Evolutionary conservation across 2,888 invertebrate species (phyloP).

Genomic region (Adelphocoris suturalis): DNA sequence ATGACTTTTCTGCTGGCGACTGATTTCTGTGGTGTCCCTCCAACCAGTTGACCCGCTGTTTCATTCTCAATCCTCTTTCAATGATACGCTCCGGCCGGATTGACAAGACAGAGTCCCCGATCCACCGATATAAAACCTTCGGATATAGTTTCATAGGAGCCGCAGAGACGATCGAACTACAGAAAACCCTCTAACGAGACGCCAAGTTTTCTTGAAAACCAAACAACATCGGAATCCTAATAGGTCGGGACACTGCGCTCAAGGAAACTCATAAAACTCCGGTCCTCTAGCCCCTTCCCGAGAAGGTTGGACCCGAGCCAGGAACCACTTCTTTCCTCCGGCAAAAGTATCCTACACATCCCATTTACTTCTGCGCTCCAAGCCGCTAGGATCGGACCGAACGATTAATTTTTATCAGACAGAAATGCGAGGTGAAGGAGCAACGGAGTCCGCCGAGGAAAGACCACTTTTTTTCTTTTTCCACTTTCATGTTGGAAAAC

Average conservation of each 20-base stretch:
- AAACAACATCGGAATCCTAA: conserved; percentile 56
- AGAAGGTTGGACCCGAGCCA: neutral
- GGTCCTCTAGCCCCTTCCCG: conserved; percentile 1
- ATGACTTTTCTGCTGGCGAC: no score
- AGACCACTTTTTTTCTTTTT: neutral
- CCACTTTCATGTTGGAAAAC: conserved; percentile 14
- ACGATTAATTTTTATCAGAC: conserved; percentile 62
- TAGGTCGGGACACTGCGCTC: conserved; percentile 48
- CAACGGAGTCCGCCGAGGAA: neutral
- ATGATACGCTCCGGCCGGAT: neutral
- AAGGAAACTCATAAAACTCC: conserved; percentile 54
- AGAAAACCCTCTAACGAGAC: conserved; percentile 14
- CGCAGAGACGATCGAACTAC: conserved; percentile 7
- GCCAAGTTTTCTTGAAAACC: conserved; percentile 40
- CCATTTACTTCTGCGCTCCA: conserved; percentile 43
- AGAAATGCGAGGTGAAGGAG: conserved; percentile 20
- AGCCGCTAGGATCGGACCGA: conserved; percentile 30
- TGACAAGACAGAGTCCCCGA: neutral
- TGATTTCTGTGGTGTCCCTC: no score
- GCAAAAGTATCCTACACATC: conserved; percentile 30
- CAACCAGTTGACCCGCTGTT: no score
- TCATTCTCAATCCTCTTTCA: no score
- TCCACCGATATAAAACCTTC: neutral
- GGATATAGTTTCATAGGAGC: neutral
- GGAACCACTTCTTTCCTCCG: neutral